Base-by-base conservation (phyloP, 2,797 vertebrate genomes). In the Hydrolagus colliei region DNA sequence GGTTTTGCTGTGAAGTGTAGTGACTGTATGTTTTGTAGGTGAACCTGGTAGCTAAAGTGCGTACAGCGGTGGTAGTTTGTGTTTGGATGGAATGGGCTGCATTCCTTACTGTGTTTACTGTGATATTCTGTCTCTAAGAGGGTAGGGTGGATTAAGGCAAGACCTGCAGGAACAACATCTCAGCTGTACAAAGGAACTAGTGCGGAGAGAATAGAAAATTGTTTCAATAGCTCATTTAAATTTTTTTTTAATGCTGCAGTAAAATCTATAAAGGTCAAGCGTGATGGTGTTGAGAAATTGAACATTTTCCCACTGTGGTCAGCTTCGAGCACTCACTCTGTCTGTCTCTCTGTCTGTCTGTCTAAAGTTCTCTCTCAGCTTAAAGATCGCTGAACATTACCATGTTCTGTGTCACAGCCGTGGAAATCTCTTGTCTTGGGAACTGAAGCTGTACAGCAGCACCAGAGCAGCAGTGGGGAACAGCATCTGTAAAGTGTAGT, bases 401-500 rank as follows among this genome's bases (percentile, higher is more conserved):
- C 78, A 6, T 9, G 22, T 80, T 80, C 27, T 20, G 65, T 27
- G 2, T n/a, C 14, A 10, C 63, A n/a, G 32, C 35, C 20, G 14
- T 71, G 65, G 18, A 41, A 71, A 84, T 11, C 18, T 71, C 79
- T 65, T 84, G 20, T 14, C 59, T 32, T 84, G 79, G 65, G 65
- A 71, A 84, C 65, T 71, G 32, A 27, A 71, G 41, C 41, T 52
- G 41, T 52, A 6, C 41, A 52, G 6, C 41, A 52, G 6, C 41
- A 52, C 41, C 41, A 71, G 32, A 84, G 35, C 63, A 68, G 10
- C 65, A 18, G 18, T 41, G 67, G 67, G 27, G 18, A 68, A 71
- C 22, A 22, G 65, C 65, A 84, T 63, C 79, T 84, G 79, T 84
- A 84, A 84, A 67, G 63, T 84, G 41, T 52, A 52, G 79, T 84